These are phyloP conservation scores for Phortica variegata DNA, from an alignment of 1,140 invertebrate genomes.

Conservation along the genomic window DNA sequence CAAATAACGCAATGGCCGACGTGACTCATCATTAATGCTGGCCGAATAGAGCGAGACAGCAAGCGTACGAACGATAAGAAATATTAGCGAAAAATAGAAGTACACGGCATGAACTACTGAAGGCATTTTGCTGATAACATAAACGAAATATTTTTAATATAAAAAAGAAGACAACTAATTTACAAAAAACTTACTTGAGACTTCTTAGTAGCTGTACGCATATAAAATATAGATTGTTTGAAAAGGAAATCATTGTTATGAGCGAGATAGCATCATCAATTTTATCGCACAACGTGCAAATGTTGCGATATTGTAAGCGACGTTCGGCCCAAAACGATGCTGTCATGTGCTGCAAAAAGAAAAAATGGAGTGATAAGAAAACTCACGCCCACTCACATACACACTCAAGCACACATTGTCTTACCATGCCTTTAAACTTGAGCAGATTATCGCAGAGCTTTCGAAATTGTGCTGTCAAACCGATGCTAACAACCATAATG, in stretches of 20 bases:
- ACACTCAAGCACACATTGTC: constrained; percentile 41
- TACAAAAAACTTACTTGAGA: constrained; percentile 35
- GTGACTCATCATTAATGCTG: constrained; percentile 65
- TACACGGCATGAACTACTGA: constrained; percentile 58
- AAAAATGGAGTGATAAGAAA: neutral
- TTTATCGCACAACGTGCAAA: constrained; percentile 42
- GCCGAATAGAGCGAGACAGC: constrained; percentile 65
- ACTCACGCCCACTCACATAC: neutral
- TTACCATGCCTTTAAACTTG: constrained; percentile 49
- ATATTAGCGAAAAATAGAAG: constrained; percentile 67
- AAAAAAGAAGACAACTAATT: neutral
- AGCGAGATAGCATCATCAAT: constrained; percentile 50
- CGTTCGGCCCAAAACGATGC: constrained; percentile 40
- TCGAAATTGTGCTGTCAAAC: constrained; percentile 36
- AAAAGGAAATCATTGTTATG: constrained; percentile 52
- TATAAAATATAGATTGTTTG: constrained; percentile 55
- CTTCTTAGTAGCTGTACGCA: constrained; percentile 48
- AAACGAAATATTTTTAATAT: too few species aligned
- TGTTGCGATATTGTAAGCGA: constrained; percentile 47
- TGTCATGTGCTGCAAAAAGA: constrained; percentile 49
- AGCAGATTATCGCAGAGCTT: constrained; percentile 47
- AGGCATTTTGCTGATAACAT: constrained; percentile 42
- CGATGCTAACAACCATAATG: constrained; percentile 54
- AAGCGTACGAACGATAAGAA: constrained; percentile 63
- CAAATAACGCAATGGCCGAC: constrained; percentile 60